Base-by-base conservation (phyloP, 2,888 invertebrate genomes). In the Cerastoderma edule region DNA sequence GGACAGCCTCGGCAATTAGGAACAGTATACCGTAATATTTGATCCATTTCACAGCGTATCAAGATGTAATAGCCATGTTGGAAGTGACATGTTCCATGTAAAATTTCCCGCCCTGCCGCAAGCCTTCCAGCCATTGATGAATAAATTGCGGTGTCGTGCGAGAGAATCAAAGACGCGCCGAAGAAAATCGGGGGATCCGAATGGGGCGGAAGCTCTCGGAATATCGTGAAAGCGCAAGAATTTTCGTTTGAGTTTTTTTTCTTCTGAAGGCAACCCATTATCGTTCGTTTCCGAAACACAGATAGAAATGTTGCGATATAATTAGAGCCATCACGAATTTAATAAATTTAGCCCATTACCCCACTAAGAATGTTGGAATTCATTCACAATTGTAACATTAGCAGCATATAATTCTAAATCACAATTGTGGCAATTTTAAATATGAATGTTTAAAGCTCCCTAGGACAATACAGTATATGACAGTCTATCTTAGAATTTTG, bases 71-170 rank as follows among this genome's bases (percentile, higher is more conserved):
- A 70, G 73, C 78, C 75, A 66, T 73, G 81, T 78, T 78, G 70
- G 71, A 78, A 48, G 73, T 81, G 81, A 81, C 81, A 81, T 67
- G 44, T 78, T 78, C 63, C 73, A 78, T 81, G 81, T 81, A 81
- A 81, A 75, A 71, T 67, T 56, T 70, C 67, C 70, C 65, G 71
- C 48, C 66, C 72, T 56, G 46, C 67, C 65, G 64, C 60, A 39
- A 72, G 60, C 68, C 67, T 75, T 69, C 68, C 65, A 57, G 65
- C 50, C 78, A 78, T 81, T 81, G 81, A 81, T 78, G 81, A 81
- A 81, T 81, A 81, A 81, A 81, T 81, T 81, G 75, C 71, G 66
- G 71, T 75, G 71, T 81, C 67, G 78, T 81, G 81, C 75, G 75
- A 56, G 30, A 48, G 48, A 69, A 65, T 28, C 67, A 69, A 78